A percentile compares a stretch with the other conserved stretches of the same genome.
Conservation (phyloP, 2,797 vertebrate species). For the Sebastes nivosus region DNA sequence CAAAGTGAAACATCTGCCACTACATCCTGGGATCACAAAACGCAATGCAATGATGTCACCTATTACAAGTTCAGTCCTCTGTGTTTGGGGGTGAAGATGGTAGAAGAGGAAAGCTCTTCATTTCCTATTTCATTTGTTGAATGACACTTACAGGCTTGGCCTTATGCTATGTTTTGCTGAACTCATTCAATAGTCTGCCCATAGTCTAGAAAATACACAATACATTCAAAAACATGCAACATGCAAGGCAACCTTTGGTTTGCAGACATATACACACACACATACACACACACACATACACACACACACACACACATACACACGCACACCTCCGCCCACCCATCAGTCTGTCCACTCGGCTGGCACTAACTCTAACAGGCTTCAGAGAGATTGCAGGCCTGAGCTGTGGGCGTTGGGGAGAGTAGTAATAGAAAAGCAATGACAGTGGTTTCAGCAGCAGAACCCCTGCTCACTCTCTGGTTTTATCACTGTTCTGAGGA, state of each 20-base stretch:
- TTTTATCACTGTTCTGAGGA: slow-evolving; percentile 81
- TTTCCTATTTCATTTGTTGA: slow-evolving; percentile 62
- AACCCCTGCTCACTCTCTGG: slow-evolving; percentile 76
- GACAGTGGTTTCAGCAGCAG: slow-evolving; percentile 83
- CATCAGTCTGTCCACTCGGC: slow-evolving; percentile 83
- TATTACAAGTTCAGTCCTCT: slow-evolving; percentile 30
- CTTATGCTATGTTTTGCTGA: slow-evolving; percentile 52
- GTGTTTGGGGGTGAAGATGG: slow-evolving; percentile 20
- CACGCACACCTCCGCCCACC: slow-evolving; percentile 72
- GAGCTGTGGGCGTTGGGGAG: slow-evolving; percentile 78
- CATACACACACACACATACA: not conserved
- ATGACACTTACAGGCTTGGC: slow-evolving; percentile 55
- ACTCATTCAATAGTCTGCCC: slow-evolving; percentile 53
- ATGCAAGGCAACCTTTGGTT: slow-evolving; percentile 74
- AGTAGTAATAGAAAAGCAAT: slow-evolving; percentile 86
- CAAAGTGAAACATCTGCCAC: not conserved
- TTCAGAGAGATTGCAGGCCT: slow-evolving; percentile 85
- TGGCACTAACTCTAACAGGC: slow-evolving; percentile 88
- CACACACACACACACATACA: not conserved
- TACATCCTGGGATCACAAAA: slow-evolving; percentile 15
- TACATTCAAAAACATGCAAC: slow-evolving; percentile 71
- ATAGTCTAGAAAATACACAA: slow-evolving; percentile 63
- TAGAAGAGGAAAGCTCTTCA: slow-evolving; percentile 38
- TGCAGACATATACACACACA: slow-evolving; percentile 27
- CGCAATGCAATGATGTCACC: slow-evolving; percentile 6